phyloP scores from a whole-genome alignment of 2,113 vertebrate genomes.

The Heliornis fulica region DNA sequence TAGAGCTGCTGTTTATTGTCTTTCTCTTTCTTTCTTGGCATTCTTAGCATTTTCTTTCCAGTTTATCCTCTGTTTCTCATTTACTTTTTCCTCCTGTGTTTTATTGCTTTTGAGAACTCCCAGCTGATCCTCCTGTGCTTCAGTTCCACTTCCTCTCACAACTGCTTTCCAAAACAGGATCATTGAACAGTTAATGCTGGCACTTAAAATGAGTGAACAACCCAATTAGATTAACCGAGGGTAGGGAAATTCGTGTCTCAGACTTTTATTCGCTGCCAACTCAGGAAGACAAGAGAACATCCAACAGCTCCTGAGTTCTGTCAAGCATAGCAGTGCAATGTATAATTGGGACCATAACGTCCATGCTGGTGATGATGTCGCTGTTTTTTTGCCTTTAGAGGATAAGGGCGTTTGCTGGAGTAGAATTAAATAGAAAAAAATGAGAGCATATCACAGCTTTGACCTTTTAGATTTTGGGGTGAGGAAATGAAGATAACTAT shows the following conservation, averaged over 20 bases:
- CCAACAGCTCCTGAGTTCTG: background rate
- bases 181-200: slow-evolving; percentile 50
- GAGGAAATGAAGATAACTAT: background rate
- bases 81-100: slow-evolving; percentile 40
- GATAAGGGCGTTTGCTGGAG: background rate
- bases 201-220: slow-evolving; percentile 29
- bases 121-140: slow-evolving; percentile 45
- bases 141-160: slow-evolving; percentile 17
- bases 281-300: slow-evolving; percentile 46
- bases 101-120: slow-evolving; percentile 51
- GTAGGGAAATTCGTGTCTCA: background rate
- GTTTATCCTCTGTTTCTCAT: slow-evolving; percentile 38
- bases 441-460: background rate
- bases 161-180: slow-evolving; percentile 26
- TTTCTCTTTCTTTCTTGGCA: background rate
- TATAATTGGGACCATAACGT: slow-evolving; percentile 16
- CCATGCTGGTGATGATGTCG: background rate
- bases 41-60: slow-evolving; percentile 48
- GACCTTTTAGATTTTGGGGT: background rate
- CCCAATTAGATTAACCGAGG: slow-evolving; percentile 38
- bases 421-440: background rate
- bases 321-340: background rate
- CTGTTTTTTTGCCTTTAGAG: background rate
- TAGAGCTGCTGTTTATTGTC: background rate
- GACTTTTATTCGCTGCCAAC: slow-evolving; percentile 38